Base-by-base conservation (phyloP, 2,113 vertebrate genomes). In the Myrmophylax atrothorax region DNA sequence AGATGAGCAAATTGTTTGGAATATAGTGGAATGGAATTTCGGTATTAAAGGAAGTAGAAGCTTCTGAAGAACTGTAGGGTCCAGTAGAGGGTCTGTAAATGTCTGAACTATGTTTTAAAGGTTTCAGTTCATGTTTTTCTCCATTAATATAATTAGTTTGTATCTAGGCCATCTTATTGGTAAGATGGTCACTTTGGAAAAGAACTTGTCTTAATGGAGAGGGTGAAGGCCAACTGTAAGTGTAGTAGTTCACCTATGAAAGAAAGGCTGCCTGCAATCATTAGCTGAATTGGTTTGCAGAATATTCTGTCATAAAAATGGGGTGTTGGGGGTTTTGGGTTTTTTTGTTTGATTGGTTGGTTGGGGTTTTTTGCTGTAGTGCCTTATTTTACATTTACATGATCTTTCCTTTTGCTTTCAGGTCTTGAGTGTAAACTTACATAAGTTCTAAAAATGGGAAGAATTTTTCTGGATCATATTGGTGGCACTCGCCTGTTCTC, bases 401-500 rank as follows among this genome's bases (percentile, higher is more conserved):
- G 14, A 47, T 81, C 28, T 76, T 84, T 94, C 87, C 93, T 95
- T 94, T 95, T 98, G 29, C 42, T 97, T 79, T 89, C 84, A 98
- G 98, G 82, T 93, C 52, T 95, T 93, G 92, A 81, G 67, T 73
- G 59, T 93, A 92, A 84, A 25, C 49, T 58, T 94, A 42, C 33
- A 2, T 52, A 83, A 88, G 25, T 67, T 92, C 20, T 79, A 68
- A 98, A 96, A 75, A 99, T 99, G 99, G 99, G 99, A 70, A 98
- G 99, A 77, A 99, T 99, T 97, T 99, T 99, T 97, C 97, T 99
- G 97, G 99, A 99, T 97, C 99, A 99, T 87, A 99, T 99, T 13
- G 99, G 99, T 11, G 99, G 99, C 78, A 99, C 99, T n/a, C 99
- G 99, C 62, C 98, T 99, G 92, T 99, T 99, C 96, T 99, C 99